A percentile compares a stretch with the other conserved stretches of the same genome.
Evolutionary conservation across 1,140 invertebrate species (phyloP).

Genomic region (Trinorchestia longiramus): DNA sequence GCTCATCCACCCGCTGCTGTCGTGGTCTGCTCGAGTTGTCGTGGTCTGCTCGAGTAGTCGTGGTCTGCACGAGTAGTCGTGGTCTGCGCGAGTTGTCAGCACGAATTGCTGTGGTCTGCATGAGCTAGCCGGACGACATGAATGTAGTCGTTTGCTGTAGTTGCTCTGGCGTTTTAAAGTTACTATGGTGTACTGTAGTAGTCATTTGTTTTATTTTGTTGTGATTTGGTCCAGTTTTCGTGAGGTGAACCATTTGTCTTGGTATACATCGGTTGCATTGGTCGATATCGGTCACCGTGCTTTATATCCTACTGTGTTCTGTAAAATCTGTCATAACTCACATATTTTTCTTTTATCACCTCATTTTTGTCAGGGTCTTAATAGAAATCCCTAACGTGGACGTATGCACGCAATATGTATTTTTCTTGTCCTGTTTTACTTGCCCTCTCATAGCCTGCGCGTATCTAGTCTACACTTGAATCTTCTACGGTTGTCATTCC

Average conservation of each 20-base stretch:
- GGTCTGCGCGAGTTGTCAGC: not conserved
- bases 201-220: not conserved
- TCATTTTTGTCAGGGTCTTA: no score
- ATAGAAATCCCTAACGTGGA: no score
- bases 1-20: not conserved
- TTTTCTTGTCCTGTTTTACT: no score
- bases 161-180: not conserved
- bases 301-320: not conserved
- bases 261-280: not conserved
- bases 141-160: not conserved
- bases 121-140: no score
- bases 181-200: not conserved
- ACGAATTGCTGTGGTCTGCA: no score
- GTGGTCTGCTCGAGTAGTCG: not conserved
- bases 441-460: not conserved
- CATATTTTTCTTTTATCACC: not conserved
- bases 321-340: not conserved
- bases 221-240: not conserved
- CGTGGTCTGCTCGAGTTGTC: not conserved
- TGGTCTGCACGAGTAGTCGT: not conserved
- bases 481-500: not conserved
- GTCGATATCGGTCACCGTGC: not conserved
- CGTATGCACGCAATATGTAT: no score
- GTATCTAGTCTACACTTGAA: not conserved
- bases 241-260: not conserved